Evolutionary conservation across 2,113 vertebrate species (phyloP), one percentile per base, ranked within the genome.

Genomic region (Centropus unirufus): DNA sequence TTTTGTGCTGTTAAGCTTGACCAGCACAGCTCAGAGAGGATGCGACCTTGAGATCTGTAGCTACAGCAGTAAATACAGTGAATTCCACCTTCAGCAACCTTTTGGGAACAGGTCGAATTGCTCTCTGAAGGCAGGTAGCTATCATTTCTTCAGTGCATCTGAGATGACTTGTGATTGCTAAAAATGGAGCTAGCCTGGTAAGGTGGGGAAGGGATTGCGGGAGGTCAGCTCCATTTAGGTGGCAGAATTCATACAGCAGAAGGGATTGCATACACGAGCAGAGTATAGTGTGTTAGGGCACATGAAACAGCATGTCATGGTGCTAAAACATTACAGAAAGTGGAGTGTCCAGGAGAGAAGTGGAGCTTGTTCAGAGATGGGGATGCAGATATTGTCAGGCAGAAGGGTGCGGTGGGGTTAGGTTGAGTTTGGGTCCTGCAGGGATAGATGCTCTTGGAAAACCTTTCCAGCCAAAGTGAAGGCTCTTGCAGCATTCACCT

Each of bases 271-370:
- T 81, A 49, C 54, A 8, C 6, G 17, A 94, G 69, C 3, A 3
- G 90, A 93, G 93, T 74, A 96, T 83, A 84, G 62, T 21, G 72
- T 93, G 93, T 96, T 90, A 94, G 54, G 81, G 93, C 90, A 77
- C 92, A 52, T 34, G 62, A 85, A 90, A 72, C 70, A 51, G 87
- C 74, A 62, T 26, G 69, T 94, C 93, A 93, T 66, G 18, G n/a
- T 30, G 57, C 90, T 94, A 92, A 96, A 97, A 89, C 81, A 80
- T 18, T 54, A 3, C 46, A 78, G 92, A 63, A 89, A 79, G 76
- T 23, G 27, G 61, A 94, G 92, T 95, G 86, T 90, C 69, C 69
- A 11, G 30, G 69, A 81, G 77, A 63, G 64, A 29, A 88, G 52
- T 3, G 0, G 68, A 72, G 64, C 90, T 70, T 55, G 76, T 77